phyloP scores from a whole-genome alignment of 2,113 vertebrate genomes.

The Bos javanicus region DNA sequence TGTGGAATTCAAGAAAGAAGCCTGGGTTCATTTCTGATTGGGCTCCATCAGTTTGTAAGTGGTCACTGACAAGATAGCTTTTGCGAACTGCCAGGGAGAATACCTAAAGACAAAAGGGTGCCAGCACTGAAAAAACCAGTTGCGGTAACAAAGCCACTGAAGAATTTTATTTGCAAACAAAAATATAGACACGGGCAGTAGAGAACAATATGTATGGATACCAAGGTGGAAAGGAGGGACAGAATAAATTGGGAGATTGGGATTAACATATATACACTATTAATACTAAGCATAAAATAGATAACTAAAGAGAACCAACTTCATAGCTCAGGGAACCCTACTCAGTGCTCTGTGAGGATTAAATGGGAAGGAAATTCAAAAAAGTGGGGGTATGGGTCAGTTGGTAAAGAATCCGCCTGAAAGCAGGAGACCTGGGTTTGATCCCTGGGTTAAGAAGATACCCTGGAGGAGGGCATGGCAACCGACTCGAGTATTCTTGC shows the following conservation, averaged over 20 bases:
- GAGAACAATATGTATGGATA: background rate
- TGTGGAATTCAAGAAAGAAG: background rate
- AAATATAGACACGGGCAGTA: background rate
- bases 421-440: background rate
- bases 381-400: background rate
- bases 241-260: background rate
- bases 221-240: background rate
- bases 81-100: background rate
- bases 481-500: background rate
- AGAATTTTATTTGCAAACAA: background rate
- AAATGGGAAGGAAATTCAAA: background rate
- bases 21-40: background rate
- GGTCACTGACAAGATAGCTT: background rate
- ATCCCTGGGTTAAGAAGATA: background rate
- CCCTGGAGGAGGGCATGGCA: background rate
- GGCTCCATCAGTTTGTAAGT: background rate
- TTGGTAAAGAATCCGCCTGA: background rate
- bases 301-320: background rate
- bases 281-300: background rate
- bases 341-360: background rate
- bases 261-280: background rate
- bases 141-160: background rate
- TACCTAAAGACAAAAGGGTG: background rate
- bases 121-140: background rate
- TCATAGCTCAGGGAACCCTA: background rate